Evolutionary conservation across 2,797 vertebrate species (phyloP).

Genomic region (Halcyon smyrnensis): DNA sequence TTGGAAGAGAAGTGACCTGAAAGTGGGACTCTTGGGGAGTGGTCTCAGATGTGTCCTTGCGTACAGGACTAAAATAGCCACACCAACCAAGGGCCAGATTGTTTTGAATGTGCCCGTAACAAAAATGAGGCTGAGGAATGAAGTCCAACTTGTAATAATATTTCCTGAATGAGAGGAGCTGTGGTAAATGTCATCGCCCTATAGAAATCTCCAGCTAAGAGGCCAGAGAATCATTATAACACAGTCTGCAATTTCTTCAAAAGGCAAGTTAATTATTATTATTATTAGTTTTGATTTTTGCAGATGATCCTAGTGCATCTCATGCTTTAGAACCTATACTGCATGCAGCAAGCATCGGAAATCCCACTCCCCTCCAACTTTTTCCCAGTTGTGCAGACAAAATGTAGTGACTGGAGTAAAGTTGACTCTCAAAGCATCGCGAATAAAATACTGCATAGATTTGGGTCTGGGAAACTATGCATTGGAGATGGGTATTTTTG

Average conservation of each 20-base stretch:
- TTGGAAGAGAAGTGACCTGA: conserved; percentile 30
- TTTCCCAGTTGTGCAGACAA: neutral
- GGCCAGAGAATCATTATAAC: neutral
- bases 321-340: neutral
- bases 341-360: neutral
- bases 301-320: neutral
- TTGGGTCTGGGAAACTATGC: neutral
- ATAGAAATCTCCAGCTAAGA: neutral
- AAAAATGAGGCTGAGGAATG: neutral
- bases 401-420: neutral
- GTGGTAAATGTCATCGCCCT: neutral
- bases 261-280: neutral
- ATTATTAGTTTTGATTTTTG: neutral
- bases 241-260: neutral
- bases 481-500: neutral
- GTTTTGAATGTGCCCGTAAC: neutral
- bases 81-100: neutral
- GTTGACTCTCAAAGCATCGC: neutral
- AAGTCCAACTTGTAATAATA: neutral
- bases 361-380: fast-evolving
- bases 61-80: neutral
- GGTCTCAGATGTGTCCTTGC: neutral
- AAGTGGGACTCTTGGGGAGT: neutral
- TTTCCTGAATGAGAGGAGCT: neutral
- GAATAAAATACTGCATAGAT: neutral